These are phyloP conservation scores for Drosophila carrolli DNA, from an alignment of 1,140 invertebrate genomes.

Conservation along the genomic window DNA sequence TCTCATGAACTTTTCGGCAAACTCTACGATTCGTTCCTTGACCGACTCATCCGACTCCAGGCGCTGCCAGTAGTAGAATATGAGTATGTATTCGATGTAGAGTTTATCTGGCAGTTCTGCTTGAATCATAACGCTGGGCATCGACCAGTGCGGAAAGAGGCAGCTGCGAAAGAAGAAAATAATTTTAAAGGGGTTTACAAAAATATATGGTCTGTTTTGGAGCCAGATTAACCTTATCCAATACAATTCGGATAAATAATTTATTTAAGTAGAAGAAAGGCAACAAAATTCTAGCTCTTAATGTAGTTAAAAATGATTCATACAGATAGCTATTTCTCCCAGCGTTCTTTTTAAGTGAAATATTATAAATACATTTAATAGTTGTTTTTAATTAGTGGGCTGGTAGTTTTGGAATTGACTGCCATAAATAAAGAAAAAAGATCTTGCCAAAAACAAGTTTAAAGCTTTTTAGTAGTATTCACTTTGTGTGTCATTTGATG, in stretches of 20 bases:
- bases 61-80: conserved; percentile 75
- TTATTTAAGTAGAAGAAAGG: no score
- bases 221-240: no score
- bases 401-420: neutral
- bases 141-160: conserved; percentile 65
- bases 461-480: neutral
- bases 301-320: no score
- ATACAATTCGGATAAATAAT: no score
- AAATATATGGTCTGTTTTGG: neutral
- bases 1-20: conserved; percentile 71
- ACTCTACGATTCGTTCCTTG: conserved; percentile 59
- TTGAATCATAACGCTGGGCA: conserved; percentile 44
- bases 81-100: conserved; percentile 70
- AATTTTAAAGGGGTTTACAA: neutral
- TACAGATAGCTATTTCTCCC: no score
- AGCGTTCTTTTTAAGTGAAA: no score
- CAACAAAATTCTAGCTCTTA: no score
- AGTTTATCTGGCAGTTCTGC: conserved; percentile 66
- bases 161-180: conserved; percentile 29
- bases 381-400: no score
- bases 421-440: neutral
- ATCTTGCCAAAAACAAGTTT: neutral
- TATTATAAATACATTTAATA: no score
- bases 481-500: neutral
- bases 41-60: conserved; percentile 53